Conservation (phyloP, 2,113 vertebrate species). For the Ophiodon elongatus region DNA sequence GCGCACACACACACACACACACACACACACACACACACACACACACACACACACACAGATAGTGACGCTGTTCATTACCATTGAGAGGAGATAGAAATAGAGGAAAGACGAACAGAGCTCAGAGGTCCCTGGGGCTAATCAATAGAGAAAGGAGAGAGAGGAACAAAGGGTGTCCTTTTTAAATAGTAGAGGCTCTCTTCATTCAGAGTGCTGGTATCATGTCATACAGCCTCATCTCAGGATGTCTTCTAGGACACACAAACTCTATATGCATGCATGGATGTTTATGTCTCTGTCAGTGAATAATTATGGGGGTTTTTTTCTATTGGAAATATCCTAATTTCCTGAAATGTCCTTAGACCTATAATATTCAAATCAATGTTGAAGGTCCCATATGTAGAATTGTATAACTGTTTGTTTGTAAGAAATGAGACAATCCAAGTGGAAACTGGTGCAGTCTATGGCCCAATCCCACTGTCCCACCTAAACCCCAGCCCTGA, state of each 20-base stretch:
- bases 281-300: background rate
- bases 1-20: conserved; percentile 27
- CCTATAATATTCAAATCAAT: background rate
- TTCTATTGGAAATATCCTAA: background rate
- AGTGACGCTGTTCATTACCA: conserved; percentile 43
- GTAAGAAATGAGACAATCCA: background rate
- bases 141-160: conserved; percentile 22
- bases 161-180: conserved; percentile 64
- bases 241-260: conserved; percentile 33
- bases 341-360: background rate
- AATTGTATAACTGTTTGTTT: background rate
- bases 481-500: background rate
- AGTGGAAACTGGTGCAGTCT: background rate
- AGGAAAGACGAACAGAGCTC: conserved; percentile 48
- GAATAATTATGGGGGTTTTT: background rate
- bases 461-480: background rate
- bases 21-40: conserved; percentile 20
- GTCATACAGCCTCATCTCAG: conserved; percentile 31
- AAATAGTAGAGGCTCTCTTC: conserved; percentile 35
- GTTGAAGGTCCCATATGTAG: background rate
- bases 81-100: conserved; percentile 50
- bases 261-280: background rate
- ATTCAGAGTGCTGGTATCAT: conserved; percentile 43
- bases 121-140: conserved; percentile 61
- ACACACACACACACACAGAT: conserved; percentile 13